Conservation (phyloP, 2,113 vertebrate genomes). For the Lethenteron reissneri region DNA sequence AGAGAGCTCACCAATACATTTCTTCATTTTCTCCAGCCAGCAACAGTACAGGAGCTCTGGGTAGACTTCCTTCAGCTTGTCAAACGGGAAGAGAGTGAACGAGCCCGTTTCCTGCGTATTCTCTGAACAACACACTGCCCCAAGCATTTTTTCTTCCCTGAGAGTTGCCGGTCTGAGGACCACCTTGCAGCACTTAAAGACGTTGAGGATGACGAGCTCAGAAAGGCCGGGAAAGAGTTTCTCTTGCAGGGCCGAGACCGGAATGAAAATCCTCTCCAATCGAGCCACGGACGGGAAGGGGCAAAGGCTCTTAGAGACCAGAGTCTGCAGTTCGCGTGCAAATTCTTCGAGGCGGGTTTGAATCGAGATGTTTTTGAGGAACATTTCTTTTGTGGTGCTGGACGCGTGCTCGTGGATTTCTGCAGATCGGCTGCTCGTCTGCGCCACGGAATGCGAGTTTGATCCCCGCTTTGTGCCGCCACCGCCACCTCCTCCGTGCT, state of each 20-base stretch:
- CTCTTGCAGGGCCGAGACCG: constrained; percentile 3
- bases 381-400: no score
- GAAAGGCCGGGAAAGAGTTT: neutral
- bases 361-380: no score
- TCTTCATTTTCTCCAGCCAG: no score
- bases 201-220: neutral
- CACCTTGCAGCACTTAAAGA: neutral
- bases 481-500: no score
- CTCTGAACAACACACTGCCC: neutral
- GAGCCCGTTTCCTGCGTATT: neutral
- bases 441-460: no score
- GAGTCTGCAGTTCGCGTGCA: neutral
- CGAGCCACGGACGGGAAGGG: neutral
- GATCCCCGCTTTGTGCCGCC: no score
- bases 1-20: no score
- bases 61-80: constrained; percentile 5
- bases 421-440: no score
- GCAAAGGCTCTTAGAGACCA: neutral
- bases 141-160: neutral
- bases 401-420: no score
- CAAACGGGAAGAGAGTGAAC: constrained; percentile 3
- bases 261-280: neutral
- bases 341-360: no score
- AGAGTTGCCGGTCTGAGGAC: constrained; percentile 3
- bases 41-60: neutral